phyloP scores from a whole-genome alignment of 2,888 invertebrate genomes.

The Polymixis lichenea region DNA sequence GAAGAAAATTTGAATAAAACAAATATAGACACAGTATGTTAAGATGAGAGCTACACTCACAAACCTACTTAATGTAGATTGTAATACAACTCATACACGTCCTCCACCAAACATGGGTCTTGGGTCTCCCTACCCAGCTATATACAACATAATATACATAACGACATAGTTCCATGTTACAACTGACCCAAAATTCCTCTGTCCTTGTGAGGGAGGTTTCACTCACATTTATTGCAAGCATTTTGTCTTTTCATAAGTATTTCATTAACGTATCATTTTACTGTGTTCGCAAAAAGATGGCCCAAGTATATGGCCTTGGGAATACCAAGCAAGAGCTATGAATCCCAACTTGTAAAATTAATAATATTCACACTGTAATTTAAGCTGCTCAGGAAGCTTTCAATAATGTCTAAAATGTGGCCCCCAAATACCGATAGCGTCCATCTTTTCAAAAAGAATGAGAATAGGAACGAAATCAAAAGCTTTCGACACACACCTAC shows the following conservation, averaged over 20 bases:
- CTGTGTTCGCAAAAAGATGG: conserved; percentile 21
- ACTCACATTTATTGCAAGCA: conserved; percentile 49
- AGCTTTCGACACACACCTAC: conserved; percentile 20
- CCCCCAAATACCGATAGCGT: not conserved
- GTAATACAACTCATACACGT: conserved; percentile 26
- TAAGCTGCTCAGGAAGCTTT: not conserved
- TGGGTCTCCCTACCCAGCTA: conserved; percentile 24
- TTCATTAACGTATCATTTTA: conserved; percentile 31
- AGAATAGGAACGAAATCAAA: conserved; percentile 21
- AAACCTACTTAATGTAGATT: conserved; percentile 23
- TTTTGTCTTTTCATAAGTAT: conserved; percentile 52
- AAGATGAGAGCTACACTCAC: not conserved
- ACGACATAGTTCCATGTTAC: conserved; percentile 40
- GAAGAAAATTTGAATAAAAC: not conserved
- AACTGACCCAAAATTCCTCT: conserved; percentile 57
- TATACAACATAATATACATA: conserved; percentile 30
- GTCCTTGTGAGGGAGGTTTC: conserved; percentile 36
- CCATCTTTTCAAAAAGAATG: conserved; percentile 3
- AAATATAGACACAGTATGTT: conserved; percentile 3
- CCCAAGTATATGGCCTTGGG: conserved; percentile 16
- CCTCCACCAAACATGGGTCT: conserved; percentile 45
- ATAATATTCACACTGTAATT: not conserved
- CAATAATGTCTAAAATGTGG: not conserved
- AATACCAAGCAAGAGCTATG: not conserved
- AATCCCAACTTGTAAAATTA: not conserved